These are phyloP conservation scores for Microtus pennsylvanicus DNA, from an alignment of 2,113 vertebrate genomes.

Conservation along the genomic window DNA sequence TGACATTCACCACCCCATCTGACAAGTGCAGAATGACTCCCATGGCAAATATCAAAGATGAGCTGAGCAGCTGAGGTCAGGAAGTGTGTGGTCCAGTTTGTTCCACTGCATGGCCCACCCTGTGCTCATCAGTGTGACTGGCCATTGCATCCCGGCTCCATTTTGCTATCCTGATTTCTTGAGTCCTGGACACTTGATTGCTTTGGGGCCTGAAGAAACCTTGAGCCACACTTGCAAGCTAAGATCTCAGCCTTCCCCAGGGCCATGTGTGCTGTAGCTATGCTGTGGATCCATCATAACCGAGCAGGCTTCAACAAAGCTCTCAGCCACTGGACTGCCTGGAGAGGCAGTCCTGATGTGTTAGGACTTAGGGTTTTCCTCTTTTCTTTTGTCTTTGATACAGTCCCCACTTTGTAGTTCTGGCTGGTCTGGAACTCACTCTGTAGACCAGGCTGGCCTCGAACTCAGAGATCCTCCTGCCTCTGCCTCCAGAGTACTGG, in stretches of 20 bases:
- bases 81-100: neutral
- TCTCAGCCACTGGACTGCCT: neutral
- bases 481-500: neutral
- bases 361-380: neutral
- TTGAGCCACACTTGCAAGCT: fast-evolving
- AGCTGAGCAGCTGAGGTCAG: fast-evolving
- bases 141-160: fast-evolving
- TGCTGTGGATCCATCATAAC: neutral
- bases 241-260: neutral
- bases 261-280: neutral
- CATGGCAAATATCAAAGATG: fast-evolving
- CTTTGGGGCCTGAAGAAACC: neutral
- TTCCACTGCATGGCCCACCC: neutral
- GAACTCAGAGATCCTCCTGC: neutral
- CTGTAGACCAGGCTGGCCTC: neutral
- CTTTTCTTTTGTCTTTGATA: neutral
- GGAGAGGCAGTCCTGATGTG: neutral
- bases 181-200: neutral
- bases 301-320: neutral
- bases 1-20: neutral
- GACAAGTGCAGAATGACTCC: neutral
- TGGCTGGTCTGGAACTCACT: neutral
- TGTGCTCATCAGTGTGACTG: fast-evolving
- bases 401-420: neutral
- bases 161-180: neutral